These are phyloP conservation scores for Agrochola litura DNA, from an alignment of 2,888 invertebrate species.

Conservation along the genomic window DNA sequence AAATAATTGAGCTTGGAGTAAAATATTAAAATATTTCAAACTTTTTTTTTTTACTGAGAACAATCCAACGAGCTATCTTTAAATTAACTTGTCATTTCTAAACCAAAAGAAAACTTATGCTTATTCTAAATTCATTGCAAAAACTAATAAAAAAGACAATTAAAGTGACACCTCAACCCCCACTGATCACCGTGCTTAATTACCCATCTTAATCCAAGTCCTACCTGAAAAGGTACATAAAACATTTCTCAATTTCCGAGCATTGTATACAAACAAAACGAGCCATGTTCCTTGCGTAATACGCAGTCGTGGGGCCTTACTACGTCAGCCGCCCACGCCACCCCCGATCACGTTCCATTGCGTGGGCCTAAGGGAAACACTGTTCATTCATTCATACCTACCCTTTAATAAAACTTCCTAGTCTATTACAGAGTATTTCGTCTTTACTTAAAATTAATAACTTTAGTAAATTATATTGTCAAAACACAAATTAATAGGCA, in stretches of 20 bases:
- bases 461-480: slow-evolving; percentile 44
- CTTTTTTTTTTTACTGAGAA: background rate
- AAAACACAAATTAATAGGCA: slow-evolving; percentile 41
- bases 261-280: slow-evolving; percentile 68
- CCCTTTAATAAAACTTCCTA: slow-evolving; percentile 72
- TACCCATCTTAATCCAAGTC: slow-evolving; percentile 37
- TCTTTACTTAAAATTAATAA: slow-evolving; percentile 47
- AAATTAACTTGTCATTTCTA: background rate
- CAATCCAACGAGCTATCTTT: background rate
- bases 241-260: slow-evolving; percentile 30
- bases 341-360: slow-evolving; percentile 56
- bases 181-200: slow-evolving; percentile 17
- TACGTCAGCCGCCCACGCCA: slow-evolving; percentile 64
- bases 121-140: background rate
- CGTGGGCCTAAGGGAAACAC: slow-evolving; percentile 68
- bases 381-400: slow-evolving; percentile 74
- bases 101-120: background rate
- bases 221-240: slow-evolving; percentile 34
- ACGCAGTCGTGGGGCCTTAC: slow-evolving; percentile 50
- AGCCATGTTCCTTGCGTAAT: slow-evolving; percentile 54
- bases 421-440: slow-evolving; percentile 67
- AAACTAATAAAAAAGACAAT: background rate
- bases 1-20: too few species aligned
- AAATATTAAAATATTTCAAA: too few species aligned
- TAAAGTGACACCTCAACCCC: background rate